Evolutionary conservation across 2,113 vertebrate genomes (phyloP).

Genomic region (Dasyurus viverrinus): DNA sequence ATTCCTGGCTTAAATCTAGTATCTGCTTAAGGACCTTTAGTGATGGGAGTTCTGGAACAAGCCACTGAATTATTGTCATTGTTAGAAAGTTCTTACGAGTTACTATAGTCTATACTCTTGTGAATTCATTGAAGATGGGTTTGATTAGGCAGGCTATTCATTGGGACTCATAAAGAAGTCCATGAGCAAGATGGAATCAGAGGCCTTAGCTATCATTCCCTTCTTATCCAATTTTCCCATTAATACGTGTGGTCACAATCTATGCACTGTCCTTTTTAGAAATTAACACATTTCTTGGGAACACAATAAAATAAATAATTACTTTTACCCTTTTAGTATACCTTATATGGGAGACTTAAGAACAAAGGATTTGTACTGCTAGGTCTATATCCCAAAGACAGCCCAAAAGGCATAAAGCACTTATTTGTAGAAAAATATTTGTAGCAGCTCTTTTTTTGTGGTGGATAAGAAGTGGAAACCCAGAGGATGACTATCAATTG

Average conservation of each 20-base stretch:
- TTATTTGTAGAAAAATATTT: no score
- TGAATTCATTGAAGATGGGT: neutral
- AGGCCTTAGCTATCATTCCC: neutral
- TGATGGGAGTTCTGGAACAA: neutral
- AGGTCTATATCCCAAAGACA: no score
- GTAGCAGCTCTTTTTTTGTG: no score
- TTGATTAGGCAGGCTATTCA: neutral
- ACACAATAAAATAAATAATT: neutral
- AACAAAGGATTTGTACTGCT: neutral
- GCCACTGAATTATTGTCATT: neutral
- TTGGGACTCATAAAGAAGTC: neutral
- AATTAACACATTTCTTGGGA: neutral
- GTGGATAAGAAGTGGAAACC: no score
- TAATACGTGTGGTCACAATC: neutral
- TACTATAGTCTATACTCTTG: neutral
- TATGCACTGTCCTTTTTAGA: neutral
- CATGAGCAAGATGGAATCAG: neutral
- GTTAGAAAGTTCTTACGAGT: neutral
- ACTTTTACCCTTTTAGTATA: neutral
- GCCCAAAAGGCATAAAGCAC: no score
- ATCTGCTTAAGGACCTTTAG: neutral
- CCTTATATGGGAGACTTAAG: neutral
- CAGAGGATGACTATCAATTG: no score
- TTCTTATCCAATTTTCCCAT: neutral
- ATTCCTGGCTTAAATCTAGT: neutral